Evolutionary conservation across 2,113 vertebrate species (phyloP).

Genomic region (Anhinga anhinga): DNA sequence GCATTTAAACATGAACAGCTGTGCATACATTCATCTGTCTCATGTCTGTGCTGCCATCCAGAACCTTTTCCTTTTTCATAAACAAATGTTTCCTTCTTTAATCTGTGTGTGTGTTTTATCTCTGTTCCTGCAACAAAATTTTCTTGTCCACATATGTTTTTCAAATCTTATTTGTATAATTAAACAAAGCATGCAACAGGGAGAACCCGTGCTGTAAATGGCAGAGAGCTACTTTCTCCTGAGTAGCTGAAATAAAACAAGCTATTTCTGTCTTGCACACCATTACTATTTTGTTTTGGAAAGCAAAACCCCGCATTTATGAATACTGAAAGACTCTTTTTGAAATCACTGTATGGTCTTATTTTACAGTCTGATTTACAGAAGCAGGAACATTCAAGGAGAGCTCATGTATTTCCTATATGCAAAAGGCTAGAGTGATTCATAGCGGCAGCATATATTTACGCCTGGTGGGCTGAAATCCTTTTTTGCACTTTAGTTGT

Average conservation of each 20-base stretch:
- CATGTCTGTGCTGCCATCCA: slow-evolving; percentile 58
- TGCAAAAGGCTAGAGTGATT: slow-evolving; percentile 4
- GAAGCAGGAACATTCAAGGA: not conserved
- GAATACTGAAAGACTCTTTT: slow-evolving; percentile 49
- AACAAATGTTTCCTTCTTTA: slow-evolving; percentile 67
- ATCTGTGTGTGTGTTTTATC: slow-evolving; percentile 49
- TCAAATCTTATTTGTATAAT: slow-evolving; percentile 60
- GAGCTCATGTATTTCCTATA: slow-evolving; percentile 19
- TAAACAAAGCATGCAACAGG: slow-evolving; percentile 29
- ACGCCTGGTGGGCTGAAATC: not conserved
- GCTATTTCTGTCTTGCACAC: not conserved
- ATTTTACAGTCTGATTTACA: slow-evolving; percentile 28
- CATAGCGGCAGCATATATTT: not conserved
- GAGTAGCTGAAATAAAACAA: slow-evolving; percentile 31
- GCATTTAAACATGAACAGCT: slow-evolving; percentile 76
- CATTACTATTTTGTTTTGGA: slow-evolving; percentile 21
- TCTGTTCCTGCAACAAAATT: slow-evolving; percentile 46
- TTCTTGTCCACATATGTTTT: slow-evolving; percentile 41
- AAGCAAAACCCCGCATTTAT: not conserved
- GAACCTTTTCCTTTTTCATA: slow-evolving; percentile 62
- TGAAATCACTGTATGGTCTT: slow-evolving; percentile 12
- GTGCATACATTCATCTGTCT: slow-evolving; percentile 68
- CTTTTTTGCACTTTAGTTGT: not conserved
- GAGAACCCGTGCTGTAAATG: not conserved
- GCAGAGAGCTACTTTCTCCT: not conserved